phyloP scores from a whole-genome alignment of 2,797 vertebrate genomes.

The Spatula clypeata region DNA sequence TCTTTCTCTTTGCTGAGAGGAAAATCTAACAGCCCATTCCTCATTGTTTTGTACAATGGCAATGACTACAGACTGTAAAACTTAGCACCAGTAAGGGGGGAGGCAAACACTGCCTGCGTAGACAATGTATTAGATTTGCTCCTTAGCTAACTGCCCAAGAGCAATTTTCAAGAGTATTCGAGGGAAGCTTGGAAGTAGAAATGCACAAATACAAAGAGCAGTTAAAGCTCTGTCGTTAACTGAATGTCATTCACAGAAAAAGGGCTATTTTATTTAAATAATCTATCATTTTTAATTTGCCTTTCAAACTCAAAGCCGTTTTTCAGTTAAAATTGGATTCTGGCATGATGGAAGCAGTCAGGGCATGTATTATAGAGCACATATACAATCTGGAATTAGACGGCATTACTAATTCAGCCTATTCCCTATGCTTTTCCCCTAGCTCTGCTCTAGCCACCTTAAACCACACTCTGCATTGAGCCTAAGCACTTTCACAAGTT shows the following conservation, averaged over 20 bases:
- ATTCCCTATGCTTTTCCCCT: neutral
- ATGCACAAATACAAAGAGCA: neutral
- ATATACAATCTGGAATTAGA: neutral
- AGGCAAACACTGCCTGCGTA: rapidly evolving
- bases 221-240: neutral
- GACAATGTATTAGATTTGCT: neutral
- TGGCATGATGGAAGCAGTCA: neutral
- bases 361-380: rapidly evolving
- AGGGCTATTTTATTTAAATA: slow-evolving; percentile 34
- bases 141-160: neutral
- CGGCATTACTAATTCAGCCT: neutral
- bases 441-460: neutral
- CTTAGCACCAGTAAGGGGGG: neutral
- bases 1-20: neutral
- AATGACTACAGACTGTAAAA: neutral
- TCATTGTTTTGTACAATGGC: neutral
- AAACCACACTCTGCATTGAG: neutral
- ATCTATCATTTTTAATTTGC: slow-evolving; percentile 22
- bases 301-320: neutral
- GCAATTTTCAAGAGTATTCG: neutral
- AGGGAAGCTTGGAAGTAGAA: neutral
- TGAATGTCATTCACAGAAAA: neutral
- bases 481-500: neutral
- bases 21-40: slow-evolving; percentile 12
- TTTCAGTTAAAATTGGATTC: slow-evolving; percentile 26